Conservation (phyloP, 2,113 vertebrate genomes). For the Elachura formosa region DNA sequence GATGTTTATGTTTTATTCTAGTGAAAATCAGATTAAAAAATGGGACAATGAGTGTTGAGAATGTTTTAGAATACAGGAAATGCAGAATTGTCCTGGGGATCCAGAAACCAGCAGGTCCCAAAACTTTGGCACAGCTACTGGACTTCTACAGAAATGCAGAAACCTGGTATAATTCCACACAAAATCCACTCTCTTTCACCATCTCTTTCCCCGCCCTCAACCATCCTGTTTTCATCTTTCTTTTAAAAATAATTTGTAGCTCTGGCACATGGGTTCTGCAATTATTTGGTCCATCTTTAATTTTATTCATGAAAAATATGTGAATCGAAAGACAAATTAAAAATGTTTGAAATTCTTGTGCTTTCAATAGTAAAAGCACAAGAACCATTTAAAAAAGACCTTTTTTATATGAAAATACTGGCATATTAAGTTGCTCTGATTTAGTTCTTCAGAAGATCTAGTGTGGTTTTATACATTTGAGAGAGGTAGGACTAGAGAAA, state of each 20-base stretch:
- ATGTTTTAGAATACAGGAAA: neutral
- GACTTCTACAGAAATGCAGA: neutral
- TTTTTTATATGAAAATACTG: neutral
- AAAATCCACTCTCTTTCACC: neutral
- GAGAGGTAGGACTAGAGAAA: neutral
- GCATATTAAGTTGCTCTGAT: neutral
- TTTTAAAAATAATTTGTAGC: neutral
- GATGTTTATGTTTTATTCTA: neutral
- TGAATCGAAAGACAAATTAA: neutral
- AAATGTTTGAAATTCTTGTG: neutral
- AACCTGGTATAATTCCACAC: neutral
- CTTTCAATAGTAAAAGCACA: neutral
- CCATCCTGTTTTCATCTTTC: accelerated
- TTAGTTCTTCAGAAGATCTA: neutral
- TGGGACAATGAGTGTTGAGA: accelerated
- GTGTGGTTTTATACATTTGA: neutral
- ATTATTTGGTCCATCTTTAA: neutral
- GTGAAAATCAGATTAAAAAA: neutral
- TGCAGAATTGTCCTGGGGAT: neutral
- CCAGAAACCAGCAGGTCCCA: neutral
- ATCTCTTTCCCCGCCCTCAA: accelerated
- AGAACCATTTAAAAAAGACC: neutral
- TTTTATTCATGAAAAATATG: neutral
- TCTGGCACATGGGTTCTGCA: neutral
- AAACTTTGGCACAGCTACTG: neutral